Conservation (phyloP, 2,113 vertebrate species). For the Excalfactoria chinensis region DNA sequence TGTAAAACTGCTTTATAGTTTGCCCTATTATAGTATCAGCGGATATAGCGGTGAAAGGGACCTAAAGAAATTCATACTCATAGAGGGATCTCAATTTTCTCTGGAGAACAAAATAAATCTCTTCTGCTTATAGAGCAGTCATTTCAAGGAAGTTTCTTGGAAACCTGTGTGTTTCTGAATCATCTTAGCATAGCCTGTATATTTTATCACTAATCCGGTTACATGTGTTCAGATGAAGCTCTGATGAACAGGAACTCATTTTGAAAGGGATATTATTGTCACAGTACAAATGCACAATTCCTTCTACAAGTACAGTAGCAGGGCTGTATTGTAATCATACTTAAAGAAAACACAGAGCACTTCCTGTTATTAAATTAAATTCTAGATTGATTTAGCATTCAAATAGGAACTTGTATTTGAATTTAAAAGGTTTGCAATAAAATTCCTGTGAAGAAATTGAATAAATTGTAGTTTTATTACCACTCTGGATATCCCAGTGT, state of each 20-base stretch:
- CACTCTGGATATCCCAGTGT: conserved; percentile 79
- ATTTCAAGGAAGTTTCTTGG: conserved; percentile 54
- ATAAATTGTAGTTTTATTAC: conserved; percentile 86
- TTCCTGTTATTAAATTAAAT: conserved; percentile 82
- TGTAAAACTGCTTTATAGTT: conserved; percentile 33
- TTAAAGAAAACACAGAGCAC: conserved; percentile 74
- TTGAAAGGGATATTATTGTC: conserved; percentile 64
- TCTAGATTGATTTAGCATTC: conserved; percentile 83
- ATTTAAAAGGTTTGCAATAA: conserved; percentile 86
- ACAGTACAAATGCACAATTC: conserved; percentile 66
- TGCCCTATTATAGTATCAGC: background rate
- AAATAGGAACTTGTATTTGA: conserved; percentile 82
- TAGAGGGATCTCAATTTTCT: conserved; percentile 3
- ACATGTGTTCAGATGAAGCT: conserved; percentile 67
- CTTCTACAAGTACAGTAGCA: conserved; percentile 64
- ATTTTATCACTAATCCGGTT: conserved; percentile 61
- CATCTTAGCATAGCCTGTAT: conserved; percentile 80
- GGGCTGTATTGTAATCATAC: conserved; percentile 74
- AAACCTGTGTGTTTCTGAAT: conserved; percentile 60
- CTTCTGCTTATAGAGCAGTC: conserved; percentile 25
- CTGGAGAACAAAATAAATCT: conserved; percentile 33
- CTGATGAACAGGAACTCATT: conserved; percentile 76
- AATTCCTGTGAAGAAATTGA: conserved; percentile 83
- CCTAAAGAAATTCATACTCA: background rate
- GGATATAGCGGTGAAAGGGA: conserved; percentile 28